phyloP scores from a whole-genome alignment of 2,888 invertebrate genomes.

The Coleophora deauratella region DNA sequence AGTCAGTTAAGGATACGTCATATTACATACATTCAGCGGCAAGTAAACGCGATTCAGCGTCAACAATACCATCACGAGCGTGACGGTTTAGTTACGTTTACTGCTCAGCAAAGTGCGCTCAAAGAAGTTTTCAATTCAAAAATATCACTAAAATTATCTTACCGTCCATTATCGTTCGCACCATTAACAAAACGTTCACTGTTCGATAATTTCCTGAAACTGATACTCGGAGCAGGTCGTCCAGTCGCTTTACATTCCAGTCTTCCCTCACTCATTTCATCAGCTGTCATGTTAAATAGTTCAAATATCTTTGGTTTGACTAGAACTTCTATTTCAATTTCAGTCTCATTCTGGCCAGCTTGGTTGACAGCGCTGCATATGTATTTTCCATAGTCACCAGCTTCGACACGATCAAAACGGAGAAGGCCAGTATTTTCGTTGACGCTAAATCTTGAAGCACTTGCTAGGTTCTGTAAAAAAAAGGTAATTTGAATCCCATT shows the following conservation, averaged over 20 bases:
- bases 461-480: conserved; percentile 76
- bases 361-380: conserved; percentile 86
- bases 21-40: no score
- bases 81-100: no score
- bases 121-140: no score
- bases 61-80: no score
- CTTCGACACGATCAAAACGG: conserved; percentile 82
- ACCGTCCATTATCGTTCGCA: conserved; percentile 75
- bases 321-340: conserved; percentile 80
- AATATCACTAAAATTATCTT: no score
- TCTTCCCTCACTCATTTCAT: conserved; percentile 76
- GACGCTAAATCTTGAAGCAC: conserved; percentile 77
- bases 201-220: conserved; percentile 84
- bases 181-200: conserved; percentile 78
- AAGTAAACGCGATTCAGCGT: no score
- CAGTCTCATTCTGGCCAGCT: conserved; percentile 81
- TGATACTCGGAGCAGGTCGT: conserved; percentile 84
- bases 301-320: conserved; percentile 88
- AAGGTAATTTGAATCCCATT: conserved; percentile 3
- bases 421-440: conserved; percentile 81
- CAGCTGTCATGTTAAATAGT: conserved; percentile 80
- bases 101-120: no score
- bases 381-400: conserved; percentile 86
- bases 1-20: no score
- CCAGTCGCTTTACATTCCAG: conserved; percentile 87